Base-by-base conservation (phyloP, 2,888 invertebrate genomes). In the Melolontha melolontha region DNA sequence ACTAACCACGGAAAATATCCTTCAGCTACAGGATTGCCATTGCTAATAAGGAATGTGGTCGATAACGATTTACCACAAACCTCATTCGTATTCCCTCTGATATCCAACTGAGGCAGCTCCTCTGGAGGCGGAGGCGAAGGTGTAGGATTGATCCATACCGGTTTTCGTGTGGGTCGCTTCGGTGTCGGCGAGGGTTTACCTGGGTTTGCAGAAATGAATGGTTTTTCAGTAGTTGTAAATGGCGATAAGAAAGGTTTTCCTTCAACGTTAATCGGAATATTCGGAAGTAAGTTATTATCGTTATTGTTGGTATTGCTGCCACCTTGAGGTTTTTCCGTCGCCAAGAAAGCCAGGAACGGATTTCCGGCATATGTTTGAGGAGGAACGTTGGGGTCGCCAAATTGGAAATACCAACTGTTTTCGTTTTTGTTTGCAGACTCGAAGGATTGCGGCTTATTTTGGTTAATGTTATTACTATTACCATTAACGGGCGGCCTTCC, bases 1-100 rank as follows among this genome's bases (percentile, higher is more conserved):
- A 76, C 81, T 64, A 83, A 71, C 84, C 84, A 84, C 7, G 84
- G 84, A 68, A 79, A 82, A 5, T 81, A 80, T 0, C 81, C 80
- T 54, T 67, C 76, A 6, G 76, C 73, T 0, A 81, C 78, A 0
- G 70, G 63, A 2, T 75, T 68, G 5, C 82, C 82, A 64, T 80
- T 75, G 1, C 80, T 74, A 1, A 83, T 75, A 34, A 83, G 71
- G 5, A 77, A 74, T 68, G 80, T 82, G 0, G 79, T 75, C 1
- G 75, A 70, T 7, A 78, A 49, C 5, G 80, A 75, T 57, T 75
- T 72, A 5, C 83, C 83, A 54, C 82, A 82, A 29, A 66, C 41
- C 5, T 62, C 55, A 12, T 50, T 57, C 52, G 51, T n/a, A 17
- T 51, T 41, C 7, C 39, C 55, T 16, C 54, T 39, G 22, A 55